Evolutionary conservation across 2,797 vertebrate genomes (phyloP), one percentile per base, ranked within the genome.

Genomic region (Acanthurus leucopareius): DNA sequence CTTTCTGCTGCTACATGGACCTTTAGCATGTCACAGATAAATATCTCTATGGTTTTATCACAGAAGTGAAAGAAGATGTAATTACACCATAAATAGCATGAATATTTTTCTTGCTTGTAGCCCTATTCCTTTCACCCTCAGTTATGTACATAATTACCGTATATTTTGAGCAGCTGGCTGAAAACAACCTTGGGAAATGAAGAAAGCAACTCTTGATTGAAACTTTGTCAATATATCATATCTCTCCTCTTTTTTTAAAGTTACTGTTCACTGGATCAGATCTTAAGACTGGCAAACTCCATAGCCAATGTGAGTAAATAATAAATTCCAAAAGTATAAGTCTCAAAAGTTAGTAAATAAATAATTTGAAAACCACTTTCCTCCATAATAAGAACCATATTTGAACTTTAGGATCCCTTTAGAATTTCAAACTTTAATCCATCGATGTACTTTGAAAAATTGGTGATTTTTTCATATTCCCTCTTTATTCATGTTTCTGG

Each of bases 321-420:
- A 69, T 48, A 40, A 28, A 69, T 25, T 63, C 22, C 11, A 69
- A 22, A 67, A 19, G 32, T 19, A 49, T 42, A 61, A 6, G 49
- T 48, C 52, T 54, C 4, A 20, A 52, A 45, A 68, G 20, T 22
- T 16, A 62, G 22, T 62, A 22, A 35, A 62, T 57, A 15, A 58
- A 53, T 38, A 3, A 47, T 47, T 69, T 58, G 1, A 59, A 64
- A 45, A n/a, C 14, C 22, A 32, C 10, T 54, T 59, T 20, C 15
- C 20, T 17, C 16, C 16, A 64, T 14, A 77, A 69, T 57, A 25
- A 32, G 22, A 62, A 20, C 8, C 4, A 20, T 69, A 51, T 17
- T 35, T 16, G 7, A 38, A 10, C 3, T 13, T 45, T 4, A 32
- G 25, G 52, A 19, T 49, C 63, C n/a, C 49, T 32, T 61, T 8